A percentile compares a stretch with the other conserved stretches of the same genome.
phyloP scores from a whole-genome alignment of 2,113 vertebrate genomes.

The Neolamprologus cancellatus region DNA sequence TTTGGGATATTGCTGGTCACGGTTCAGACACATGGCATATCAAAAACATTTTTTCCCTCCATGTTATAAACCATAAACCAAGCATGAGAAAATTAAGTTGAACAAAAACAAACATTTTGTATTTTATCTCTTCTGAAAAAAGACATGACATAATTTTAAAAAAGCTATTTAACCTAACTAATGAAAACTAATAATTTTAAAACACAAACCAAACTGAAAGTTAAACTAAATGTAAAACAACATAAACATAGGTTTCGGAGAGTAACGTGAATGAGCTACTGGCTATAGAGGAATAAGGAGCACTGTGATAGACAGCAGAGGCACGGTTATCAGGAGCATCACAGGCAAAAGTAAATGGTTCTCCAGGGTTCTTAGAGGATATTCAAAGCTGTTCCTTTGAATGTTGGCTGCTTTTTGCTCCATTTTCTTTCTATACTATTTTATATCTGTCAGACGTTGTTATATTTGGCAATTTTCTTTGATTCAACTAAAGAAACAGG shows the following conservation, averaged over 20 bases:
- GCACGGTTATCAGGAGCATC: not conserved
- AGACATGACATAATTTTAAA: not conserved
- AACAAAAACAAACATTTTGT: not conserved
- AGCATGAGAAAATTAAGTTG: not conserved
- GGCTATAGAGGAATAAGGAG: not conserved
- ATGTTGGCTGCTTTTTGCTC: not conserved
- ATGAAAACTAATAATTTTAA: not conserved
- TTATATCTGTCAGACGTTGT: not conserved
- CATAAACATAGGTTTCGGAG: not conserved
- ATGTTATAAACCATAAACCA: not conserved
- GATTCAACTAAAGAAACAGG: not conserved
- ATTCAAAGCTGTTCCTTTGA: not conserved
- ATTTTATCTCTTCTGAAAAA: not conserved
- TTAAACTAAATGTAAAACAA: not conserved
- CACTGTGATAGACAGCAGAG: not conserved
- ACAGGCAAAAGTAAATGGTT: not conserved
- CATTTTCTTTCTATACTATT: not conserved
- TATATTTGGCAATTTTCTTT: not conserved
- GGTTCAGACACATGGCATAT: no score
- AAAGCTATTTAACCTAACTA: not conserved
- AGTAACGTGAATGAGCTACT: not conserved
- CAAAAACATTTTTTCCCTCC: not conserved
- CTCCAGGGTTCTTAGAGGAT: not conserved
- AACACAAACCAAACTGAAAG: not conserved
- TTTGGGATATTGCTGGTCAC: not conserved